These are phyloP conservation scores for Peromyscus aztecus DNA, from an alignment of 2,797 vertebrate genomes.

Conservation along the genomic window DNA sequence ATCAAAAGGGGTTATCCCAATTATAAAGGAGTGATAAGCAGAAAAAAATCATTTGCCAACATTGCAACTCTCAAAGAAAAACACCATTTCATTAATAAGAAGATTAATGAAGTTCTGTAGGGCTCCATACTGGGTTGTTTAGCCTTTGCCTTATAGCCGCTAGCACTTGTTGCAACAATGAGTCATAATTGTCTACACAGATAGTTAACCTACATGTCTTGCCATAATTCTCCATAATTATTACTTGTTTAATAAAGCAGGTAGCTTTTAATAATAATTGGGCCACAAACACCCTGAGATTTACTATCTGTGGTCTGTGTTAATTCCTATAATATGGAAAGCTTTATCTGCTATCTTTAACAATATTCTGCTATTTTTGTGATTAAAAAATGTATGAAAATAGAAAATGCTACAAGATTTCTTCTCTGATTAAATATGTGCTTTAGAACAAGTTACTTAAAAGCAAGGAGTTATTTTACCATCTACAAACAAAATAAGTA, in stretches of 20 bases:
- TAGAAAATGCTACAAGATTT: neutral
- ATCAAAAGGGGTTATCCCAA: neutral
- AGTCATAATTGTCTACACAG: neutral
- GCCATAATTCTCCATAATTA: conserved; percentile 4
- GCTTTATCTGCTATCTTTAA: neutral
- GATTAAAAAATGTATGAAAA: neutral
- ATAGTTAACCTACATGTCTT: neutral
- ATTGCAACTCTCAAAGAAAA: neutral
- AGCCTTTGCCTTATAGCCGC: neutral
- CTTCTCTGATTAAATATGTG: conserved; percentile 5
- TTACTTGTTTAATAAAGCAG: neutral
- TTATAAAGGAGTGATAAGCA: neutral
- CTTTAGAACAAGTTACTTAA: conserved; percentile 9
- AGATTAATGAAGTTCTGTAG: conserved; percentile 27
- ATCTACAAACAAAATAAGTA: conserved; percentile 41
- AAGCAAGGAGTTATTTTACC: conserved; percentile 24
- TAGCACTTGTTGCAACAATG: neutral
- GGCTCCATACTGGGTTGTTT: neutral
- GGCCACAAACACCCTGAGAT: neutral
- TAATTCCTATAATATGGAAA: neutral
- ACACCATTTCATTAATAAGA: neutral
- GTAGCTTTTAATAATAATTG: neutral
- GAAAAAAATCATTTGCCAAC: neutral
- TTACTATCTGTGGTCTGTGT: neutral
- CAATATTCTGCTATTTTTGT: neutral